Evolutionary conservation across 2,797 vertebrate genomes (phyloP), one percentile per base, ranked within the genome.

Genomic region (Malacoctenus gilli): DNA sequence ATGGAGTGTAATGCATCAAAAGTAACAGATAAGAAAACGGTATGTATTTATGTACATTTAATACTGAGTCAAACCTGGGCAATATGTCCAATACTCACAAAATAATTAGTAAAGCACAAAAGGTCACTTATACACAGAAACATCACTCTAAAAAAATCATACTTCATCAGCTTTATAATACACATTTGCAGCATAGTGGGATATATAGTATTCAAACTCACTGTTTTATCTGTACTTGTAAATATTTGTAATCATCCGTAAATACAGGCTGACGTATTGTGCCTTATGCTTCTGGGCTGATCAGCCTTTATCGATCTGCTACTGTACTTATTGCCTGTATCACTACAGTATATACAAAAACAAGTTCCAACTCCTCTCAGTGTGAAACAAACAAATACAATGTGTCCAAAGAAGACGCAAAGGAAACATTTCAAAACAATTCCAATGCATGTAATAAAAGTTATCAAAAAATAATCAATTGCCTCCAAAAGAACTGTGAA

Each of bases 1-100:
- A 93, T 94, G 77, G 85, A 93, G 43, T 93, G 92, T 93, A 92
- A 93, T 79, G 89, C 93, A 87, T 92, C 86, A 86, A 94, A 28
- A 93, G 88, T 91, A 65, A 14, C n/a, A 91, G 83, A 30, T 87
- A 91, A 66, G 75, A 53, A 84, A 75, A 92, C 25, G 66, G 13
- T 79, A 80, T 83, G 50, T 78, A 69, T 79, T 60, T 77, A 81
- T 79, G 53, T 83, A 87, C 89, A 89, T 14, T 81, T 11, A 54
- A 64, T 80, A 88, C 70, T 46, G 54, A 84, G 63, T 84, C 52
- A 65, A 81, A 85, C 75, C 69, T 85, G 86, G 89, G 89, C 88
- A 91, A 90, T 90, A 89, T 92, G 89, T 92, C 89, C 89, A 86
- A 91, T 89, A 85, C 80, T 80, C 68, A 84, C 28, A 83, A 89